Conservation (phyloP, 2,113 vertebrate genomes). For the Tetrao urogallus region DNA sequence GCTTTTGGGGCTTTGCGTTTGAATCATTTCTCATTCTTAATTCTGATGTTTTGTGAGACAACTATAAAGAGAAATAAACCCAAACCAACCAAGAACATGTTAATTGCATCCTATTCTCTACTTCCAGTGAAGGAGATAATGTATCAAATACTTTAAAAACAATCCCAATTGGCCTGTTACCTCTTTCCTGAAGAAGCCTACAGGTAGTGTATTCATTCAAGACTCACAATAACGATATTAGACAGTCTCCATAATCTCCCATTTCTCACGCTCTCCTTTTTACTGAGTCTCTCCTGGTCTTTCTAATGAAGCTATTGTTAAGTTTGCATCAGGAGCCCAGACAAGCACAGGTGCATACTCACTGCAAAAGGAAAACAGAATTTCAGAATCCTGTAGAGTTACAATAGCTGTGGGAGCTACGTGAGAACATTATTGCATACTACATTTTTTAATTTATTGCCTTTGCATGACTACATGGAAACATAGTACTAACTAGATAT, state of each 20-base stretch:
- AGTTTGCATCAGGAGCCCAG: neutral
- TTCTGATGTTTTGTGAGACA: neutral
- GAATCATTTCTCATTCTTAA: neutral
- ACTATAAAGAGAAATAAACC: neutral
- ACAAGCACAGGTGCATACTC: rapidly evolving
- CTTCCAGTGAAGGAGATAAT: neutral
- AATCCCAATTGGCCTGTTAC: neutral
- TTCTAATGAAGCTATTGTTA: neutral
- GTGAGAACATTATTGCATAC: neutral
- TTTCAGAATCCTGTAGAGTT: neutral
- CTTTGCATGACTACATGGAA: neutral
- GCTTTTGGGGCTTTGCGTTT: neutral
- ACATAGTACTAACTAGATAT: neutral
- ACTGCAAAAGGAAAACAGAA: neutral
- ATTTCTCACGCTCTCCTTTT: neutral
- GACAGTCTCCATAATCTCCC: neutral
- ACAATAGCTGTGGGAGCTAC: neutral
- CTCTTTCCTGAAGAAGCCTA: neutral
- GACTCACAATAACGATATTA: neutral
- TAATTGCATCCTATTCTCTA: neutral
- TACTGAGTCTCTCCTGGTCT: neutral
- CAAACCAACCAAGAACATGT: neutral
- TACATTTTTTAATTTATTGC: neutral
- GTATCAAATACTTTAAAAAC: neutral
- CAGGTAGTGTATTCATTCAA: neutral